Evolutionary conservation across 1,140 invertebrate species (phyloP), one percentile per base, ranked within the genome.

Genomic region (Arctopsyche grandis): DNA sequence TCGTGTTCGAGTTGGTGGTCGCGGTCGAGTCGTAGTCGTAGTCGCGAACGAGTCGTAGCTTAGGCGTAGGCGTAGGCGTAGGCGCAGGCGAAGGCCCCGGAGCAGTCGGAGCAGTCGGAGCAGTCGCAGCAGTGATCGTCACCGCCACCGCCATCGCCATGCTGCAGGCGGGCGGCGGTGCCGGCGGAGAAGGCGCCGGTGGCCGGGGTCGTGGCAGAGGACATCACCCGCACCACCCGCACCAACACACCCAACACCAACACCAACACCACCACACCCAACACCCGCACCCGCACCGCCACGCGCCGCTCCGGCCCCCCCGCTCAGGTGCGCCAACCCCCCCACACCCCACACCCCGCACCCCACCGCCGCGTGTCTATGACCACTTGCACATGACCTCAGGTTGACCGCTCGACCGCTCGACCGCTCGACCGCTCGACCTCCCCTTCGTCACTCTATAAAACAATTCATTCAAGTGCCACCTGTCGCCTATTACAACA

Each of bases 131-230:
- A n/a, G n/a, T n/a, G n/a, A n/a, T n/a, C n/a, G n/a, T n/a, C n/a
- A n/a, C n/a, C n/a, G 29, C 29, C 52, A 58, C 52, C 63, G 24
- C 19, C 22, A 26, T n/a, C n/a, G 63, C 14, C 16, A 75, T 75
- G 71, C 71, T 58, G 69, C 63, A 66, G 24, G 10, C 63, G 63
- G 63, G 63, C 16, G 66, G 66, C 4, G 66, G 66, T 9, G 38
- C 69, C n/a, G 24, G 29, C 58, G 58, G 74, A 3, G 24, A 29
- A 1, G 74, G 70, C 0, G 70, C 5, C 16, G 70, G 43, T 9
- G 43, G 43, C 0, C 9, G 43, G 16, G 56, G 74, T 0, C 24
- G 74, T 10, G 58, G 74, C 3, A 29, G 74, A 3, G 43, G 70
- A 16, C 70, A 12, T 4, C 48, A 48, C 10, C 70, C 43, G 0